A percentile compares a stretch with the other conserved stretches of the same genome.
Evolutionary conservation across 2,888 invertebrate species (phyloP).

Genomic region (Agelastica alni): DNA sequence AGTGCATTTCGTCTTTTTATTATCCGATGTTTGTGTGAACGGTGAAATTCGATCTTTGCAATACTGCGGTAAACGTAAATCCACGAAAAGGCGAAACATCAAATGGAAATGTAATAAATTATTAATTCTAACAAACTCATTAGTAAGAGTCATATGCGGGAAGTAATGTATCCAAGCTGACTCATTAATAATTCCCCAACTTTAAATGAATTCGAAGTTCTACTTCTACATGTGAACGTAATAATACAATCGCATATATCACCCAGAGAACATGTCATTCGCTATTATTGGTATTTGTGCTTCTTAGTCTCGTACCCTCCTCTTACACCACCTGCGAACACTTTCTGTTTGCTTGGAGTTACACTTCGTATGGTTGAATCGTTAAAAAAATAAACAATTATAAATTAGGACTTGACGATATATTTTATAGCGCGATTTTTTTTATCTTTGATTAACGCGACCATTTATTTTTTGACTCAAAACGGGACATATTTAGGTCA

Average conservation of each 20-base stretch:
- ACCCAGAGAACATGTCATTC: conserved; percentile 36
- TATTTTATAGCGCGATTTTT: no score
- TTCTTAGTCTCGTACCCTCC: conserved; percentile 2
- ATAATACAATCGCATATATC: conserved; percentile 31
- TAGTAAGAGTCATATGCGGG: conserved; percentile 52
- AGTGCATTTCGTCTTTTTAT: conserved; percentile 5
- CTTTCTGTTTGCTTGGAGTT: neutral
- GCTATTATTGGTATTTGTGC: conserved; percentile 19
- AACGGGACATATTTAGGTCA: no score
- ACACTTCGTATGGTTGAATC: no score
- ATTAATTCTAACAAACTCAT: conserved; percentile 55
- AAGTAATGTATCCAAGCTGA: conserved; percentile 51
- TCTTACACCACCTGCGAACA: conserved; percentile 11
- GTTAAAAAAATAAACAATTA: no score
- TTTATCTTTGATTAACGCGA: no score
- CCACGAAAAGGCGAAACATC: conserved; percentile 21
- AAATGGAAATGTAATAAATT: conserved; percentile 53
- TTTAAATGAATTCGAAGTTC: conserved; percentile 31
- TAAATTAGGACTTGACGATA: no score
- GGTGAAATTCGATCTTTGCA: conserved; percentile 7
- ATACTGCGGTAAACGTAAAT: conserved; percentile 12
- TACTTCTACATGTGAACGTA: conserved; percentile 26
- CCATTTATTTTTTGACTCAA: no score
- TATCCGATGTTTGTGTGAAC: conserved; percentile 1
- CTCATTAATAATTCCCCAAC: conserved; percentile 54